These are phyloP conservation scores for Emydocephalus ijimae DNA, from an alignment of 2,113 vertebrate genomes.

Conservation along the genomic window DNA sequence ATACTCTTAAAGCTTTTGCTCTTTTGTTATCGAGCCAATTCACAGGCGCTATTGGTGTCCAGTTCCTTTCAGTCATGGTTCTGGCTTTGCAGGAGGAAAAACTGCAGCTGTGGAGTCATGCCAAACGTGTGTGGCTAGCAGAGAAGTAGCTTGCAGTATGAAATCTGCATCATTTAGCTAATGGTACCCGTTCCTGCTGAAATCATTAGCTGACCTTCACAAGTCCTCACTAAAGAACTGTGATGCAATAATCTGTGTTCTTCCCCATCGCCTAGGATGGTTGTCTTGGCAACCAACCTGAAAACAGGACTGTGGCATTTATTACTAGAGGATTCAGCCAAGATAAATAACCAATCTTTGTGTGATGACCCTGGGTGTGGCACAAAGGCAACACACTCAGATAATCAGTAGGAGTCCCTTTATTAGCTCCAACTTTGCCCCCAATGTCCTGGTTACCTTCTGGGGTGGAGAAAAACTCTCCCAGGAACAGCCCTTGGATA, in stretches of 20 bases:
- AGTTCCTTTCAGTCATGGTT: background rate
- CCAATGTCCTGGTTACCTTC: too few relatives aligned
- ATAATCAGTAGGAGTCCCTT: too few relatives aligned
- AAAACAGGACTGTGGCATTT: background rate
- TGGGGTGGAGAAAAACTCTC: too few relatives aligned
- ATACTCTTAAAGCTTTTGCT: slow-evolving; percentile 19
- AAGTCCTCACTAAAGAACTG: background rate
- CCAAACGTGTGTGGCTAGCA: background rate
- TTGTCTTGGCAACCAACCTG: slow-evolving; percentile 21
- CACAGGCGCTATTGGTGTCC: background rate
- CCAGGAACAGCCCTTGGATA: too few relatives aligned
- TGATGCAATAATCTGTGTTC: slow-evolving; percentile 4
- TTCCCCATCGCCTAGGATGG: rapidly evolving
- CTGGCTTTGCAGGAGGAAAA: background rate
- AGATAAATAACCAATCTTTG: background rate
- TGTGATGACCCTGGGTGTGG: too few relatives aligned
- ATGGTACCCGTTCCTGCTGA: background rate
- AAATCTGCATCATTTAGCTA: background rate
- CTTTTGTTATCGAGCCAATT: slow-evolving; percentile 40
- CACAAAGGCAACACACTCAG: too few relatives aligned
- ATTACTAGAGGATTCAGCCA: background rate
- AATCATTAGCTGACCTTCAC: background rate
- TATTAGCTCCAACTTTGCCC: too few relatives aligned
- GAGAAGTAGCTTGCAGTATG: background rate
- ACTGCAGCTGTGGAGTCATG: background rate